A percentile compares a stretch with the other conserved stretches of the same genome.
These are phyloP conservation scores for Homalodisca vitripennis DNA, from an alignment of 1,140 invertebrate genomes.

Conservation along the genomic window DNA sequence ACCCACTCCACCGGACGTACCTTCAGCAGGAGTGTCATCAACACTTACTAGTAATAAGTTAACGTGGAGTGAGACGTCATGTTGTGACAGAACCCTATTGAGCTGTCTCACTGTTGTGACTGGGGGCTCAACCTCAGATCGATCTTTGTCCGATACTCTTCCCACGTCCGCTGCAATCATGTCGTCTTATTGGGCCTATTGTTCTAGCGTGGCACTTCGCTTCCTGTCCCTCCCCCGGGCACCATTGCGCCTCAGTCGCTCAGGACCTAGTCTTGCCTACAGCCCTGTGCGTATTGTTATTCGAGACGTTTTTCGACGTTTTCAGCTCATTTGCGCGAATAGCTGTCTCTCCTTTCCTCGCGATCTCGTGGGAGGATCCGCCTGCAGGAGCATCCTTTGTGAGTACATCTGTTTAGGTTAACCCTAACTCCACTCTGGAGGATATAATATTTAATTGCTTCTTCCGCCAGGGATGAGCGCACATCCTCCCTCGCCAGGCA, in stretches of 20 bases:
- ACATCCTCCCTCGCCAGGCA: too few relatives aligned
- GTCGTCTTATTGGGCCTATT: background rate
- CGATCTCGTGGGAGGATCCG: background rate
- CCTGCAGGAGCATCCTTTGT: background rate
- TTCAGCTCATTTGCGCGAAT: constrained; percentile 10
- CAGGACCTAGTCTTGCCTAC: background rate
- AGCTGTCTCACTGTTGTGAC: too few relatives aligned
- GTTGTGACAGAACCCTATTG: too few relatives aligned
- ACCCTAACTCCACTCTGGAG: too few relatives aligned
- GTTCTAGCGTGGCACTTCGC: background rate
- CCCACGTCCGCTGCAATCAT: constrained; percentile 8
- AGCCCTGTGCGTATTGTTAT: too few relatives aligned
- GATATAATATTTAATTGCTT: background rate
- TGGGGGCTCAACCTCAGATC: background rate
- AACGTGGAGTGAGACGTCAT: too few relatives aligned
- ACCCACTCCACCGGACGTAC: too few relatives aligned
- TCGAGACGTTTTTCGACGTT: constrained; percentile 7
- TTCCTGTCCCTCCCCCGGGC: background rate
- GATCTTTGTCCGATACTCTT: background rate
- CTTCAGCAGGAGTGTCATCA: too few relatives aligned
- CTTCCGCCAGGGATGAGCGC: background rate
- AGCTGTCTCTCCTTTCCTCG: background rate
- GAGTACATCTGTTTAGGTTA: background rate
- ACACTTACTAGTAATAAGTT: too few relatives aligned
- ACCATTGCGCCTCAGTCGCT: too few relatives aligned